These are phyloP conservation scores for Percina caprodes DNA, from an alignment of 2,113 vertebrate genomes.

Conservation along the genomic window DNA sequence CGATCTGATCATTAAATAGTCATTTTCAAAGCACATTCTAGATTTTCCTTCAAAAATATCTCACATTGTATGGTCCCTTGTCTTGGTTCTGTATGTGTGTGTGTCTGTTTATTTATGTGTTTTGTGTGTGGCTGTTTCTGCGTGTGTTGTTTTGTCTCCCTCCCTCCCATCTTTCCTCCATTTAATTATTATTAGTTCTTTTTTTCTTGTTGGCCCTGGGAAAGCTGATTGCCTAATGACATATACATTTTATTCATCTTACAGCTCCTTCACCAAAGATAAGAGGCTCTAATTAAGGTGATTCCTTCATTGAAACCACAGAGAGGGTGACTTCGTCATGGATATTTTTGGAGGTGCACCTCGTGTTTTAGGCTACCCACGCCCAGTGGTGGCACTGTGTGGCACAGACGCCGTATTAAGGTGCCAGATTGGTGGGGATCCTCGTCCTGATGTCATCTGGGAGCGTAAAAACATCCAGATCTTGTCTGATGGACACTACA, in stretches of 20 bases:
- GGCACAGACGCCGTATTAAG: slow-evolving; percentile 87
- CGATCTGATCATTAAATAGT: neutral
- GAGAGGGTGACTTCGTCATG: slow-evolving; percentile 73
- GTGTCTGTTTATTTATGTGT: too few relatives aligned
- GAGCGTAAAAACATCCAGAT: slow-evolving; percentile 89
- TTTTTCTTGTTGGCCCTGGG: too few relatives aligned
- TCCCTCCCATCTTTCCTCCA: too few relatives aligned
- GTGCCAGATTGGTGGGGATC: slow-evolving; percentile 91
- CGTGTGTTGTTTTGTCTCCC: too few relatives aligned
- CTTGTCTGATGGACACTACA: slow-evolving; percentile 81
- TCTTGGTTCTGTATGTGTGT: too few relatives aligned
- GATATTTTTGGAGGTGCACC: slow-evolving; percentile 90
- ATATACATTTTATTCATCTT: slow-evolving; percentile 17
- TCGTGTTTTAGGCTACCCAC: slow-evolving; percentile 91
- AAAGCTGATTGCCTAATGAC: neutral
- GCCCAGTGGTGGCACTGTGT: slow-evolving; percentile 85
- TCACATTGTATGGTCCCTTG: neutral
- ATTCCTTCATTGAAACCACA: neutral
- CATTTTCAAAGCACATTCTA: neutral
- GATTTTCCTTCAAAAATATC: neutral
- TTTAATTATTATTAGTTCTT: too few relatives aligned
- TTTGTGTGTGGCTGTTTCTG: too few relatives aligned
- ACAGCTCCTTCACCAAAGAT: slow-evolving; percentile 30
- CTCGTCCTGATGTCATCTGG: slow-evolving; percentile 90
- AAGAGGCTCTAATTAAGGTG: neutral